phyloP scores from a whole-genome alignment of 1,140 invertebrate species.

The Cryptotermes secundus region DNA sequence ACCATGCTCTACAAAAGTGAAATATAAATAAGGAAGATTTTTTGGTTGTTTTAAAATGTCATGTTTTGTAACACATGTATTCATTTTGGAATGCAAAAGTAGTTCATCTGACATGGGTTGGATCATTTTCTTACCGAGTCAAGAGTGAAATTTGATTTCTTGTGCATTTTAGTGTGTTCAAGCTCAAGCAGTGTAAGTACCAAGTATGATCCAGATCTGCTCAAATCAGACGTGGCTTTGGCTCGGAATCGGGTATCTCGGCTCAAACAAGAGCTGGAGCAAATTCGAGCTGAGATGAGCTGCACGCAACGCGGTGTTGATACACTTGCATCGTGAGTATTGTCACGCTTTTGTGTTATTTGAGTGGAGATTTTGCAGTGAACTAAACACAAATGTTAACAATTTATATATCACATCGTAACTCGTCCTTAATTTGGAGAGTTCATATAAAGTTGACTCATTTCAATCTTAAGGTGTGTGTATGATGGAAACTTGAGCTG shows the following conservation, averaged over 20 bases:
- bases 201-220: conserved; percentile 90
- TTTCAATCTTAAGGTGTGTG: no score
- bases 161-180: conserved; percentile 73
- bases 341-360: conserved; percentile 19
- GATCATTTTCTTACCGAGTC: no score
- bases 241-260: conserved; percentile 85
- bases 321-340: conserved; percentile 79
- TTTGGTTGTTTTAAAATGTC: no score
- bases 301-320: conserved; percentile 90
- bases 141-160: no score
- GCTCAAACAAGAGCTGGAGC: conserved; percentile 85
- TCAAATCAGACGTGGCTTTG: conserved; percentile 88
- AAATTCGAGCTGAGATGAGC: conserved; percentile 88
- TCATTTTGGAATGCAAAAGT: no score
- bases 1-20: no score
- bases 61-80: no score
- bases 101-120: no score
- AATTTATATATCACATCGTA: no score
- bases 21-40: no score
- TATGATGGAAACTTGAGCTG: no score
- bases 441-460: neutral
- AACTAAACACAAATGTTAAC: neutral
- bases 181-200: conserved; percentile 85
- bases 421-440: neutral
- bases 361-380: neutral